These are phyloP conservation scores for Hemiprocne comata DNA, from an alignment of 2,113 vertebrate genomes.

Conservation along the genomic window DNA sequence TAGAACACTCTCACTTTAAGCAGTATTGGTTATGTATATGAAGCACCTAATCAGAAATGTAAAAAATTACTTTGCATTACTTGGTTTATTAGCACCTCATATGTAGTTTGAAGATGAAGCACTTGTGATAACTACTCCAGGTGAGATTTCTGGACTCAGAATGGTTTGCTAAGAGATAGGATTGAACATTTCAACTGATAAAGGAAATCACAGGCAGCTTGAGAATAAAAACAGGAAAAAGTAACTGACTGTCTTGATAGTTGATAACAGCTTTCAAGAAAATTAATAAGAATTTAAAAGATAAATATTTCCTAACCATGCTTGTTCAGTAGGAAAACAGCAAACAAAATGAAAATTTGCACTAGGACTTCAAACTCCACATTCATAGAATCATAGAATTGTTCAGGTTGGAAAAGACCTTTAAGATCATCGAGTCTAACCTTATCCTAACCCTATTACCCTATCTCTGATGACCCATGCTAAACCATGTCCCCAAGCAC, in stretches of 20 bases:
- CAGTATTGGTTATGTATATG: slow-evolving; percentile 18
- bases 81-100: slow-evolving; percentile 29
- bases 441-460: too few species aligned
- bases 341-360: background rate
- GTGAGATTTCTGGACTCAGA: background rate
- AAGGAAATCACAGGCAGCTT: background rate
- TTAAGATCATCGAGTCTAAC: too few species aligned
- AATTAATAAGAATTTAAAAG: background rate
- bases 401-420: too few species aligned
- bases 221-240: background rate
- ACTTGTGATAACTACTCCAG: background rate
- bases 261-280: background rate
- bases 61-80: background rate
- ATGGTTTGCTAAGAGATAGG: background rate
- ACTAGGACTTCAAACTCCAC: background rate
- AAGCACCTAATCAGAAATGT: background rate
- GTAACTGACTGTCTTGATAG: background rate
- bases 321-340: background rate
- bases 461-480: too few species aligned
- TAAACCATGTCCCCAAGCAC: too few species aligned
- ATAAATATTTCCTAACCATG: background rate
- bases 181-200: background rate
- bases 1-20: background rate
- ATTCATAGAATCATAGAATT: too few species aligned
- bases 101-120: background rate